phyloP scores from a whole-genome alignment of 1,140 invertebrate species.

The Nautilus pompilius region DNA sequence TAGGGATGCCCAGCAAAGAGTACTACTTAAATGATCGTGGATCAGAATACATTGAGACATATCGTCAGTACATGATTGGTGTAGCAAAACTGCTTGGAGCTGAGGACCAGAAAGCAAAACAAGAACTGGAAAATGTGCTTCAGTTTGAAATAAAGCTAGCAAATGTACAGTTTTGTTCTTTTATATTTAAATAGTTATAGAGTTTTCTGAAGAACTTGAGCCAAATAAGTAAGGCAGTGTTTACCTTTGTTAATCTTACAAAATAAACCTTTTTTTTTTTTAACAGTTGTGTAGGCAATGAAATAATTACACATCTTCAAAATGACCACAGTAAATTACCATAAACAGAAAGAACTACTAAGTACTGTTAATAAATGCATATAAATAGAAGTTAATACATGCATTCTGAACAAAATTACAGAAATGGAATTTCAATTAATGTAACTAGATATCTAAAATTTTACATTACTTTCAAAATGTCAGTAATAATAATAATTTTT shows the following conservation, averaged over 20 bases:
- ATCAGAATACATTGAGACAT: conserved; percentile 67
- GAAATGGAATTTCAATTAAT: no score
- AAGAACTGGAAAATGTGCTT: conserved; percentile 60
- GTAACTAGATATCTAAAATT: no score
- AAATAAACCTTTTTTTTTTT: no score
- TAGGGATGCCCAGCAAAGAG: conserved; percentile 74
- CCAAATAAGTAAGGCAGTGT: background rate
- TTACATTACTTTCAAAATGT: no score
- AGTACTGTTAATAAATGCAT: no score
- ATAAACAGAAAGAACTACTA: no score
- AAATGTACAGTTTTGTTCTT: no score
- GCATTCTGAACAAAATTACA: no score
- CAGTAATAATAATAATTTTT: no score
- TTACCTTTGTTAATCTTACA: background rate
- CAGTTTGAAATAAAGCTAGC: conserved; percentile 80
- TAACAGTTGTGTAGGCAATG: background rate
- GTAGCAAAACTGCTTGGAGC: conserved; percentile 67
- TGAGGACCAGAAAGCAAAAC: conserved; percentile 49
- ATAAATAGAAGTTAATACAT: no score
- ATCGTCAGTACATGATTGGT: conserved; percentile 75
- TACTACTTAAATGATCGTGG: conserved; percentile 79
- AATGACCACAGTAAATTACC: no score
- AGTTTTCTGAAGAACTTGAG: background rate
- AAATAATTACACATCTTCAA: background rate
- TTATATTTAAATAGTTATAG: no score